Evolutionary conservation across 1,140 invertebrate genomes (phyloP).

Genomic region (Limonius californicus): DNA sequence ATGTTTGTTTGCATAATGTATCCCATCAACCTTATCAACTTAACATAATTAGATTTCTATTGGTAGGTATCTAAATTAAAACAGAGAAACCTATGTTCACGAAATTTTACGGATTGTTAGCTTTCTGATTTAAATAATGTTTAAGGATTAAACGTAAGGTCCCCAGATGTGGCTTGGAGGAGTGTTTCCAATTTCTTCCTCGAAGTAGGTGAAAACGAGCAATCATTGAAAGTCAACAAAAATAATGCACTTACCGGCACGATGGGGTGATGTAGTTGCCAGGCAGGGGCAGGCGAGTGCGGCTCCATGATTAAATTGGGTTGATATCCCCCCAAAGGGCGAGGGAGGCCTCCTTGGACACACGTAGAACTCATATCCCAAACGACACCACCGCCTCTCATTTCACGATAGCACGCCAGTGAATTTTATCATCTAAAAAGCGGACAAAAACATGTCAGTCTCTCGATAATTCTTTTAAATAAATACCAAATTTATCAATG

Average conservation of each 20-base stretch:
- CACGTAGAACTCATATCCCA: conserved; percentile 35
- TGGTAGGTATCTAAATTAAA: too few species aligned
- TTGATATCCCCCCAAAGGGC: conserved; percentile 31
- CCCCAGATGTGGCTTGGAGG: too few species aligned
- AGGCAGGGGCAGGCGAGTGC: conserved; percentile 34
- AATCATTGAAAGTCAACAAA: too few species aligned
- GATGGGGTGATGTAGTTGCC: conserved; percentile 32
- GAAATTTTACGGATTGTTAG: too few species aligned
- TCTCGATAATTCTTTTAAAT: background rate
- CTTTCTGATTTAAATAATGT: too few species aligned
- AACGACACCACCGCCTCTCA: conserved; percentile 28
- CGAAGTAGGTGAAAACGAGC: too few species aligned
- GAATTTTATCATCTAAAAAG: background rate
- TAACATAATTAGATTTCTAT: too few species aligned
- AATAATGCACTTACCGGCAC: conserved; percentile 29
- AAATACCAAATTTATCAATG: background rate
- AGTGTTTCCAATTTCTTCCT: too few species aligned
- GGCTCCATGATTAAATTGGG: conserved; percentile 33
- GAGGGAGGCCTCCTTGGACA: conserved; percentile 29
- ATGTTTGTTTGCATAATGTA: too few species aligned
- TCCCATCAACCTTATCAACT: too few species aligned
- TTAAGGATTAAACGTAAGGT: too few species aligned
- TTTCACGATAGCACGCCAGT: conserved; percentile 12
- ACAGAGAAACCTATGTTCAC: too few species aligned
- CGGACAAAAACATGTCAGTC: background rate